These are phyloP conservation scores for Salticus scenicus DNA, from an alignment of 2,888 invertebrate species.

Conservation along the genomic window DNA sequence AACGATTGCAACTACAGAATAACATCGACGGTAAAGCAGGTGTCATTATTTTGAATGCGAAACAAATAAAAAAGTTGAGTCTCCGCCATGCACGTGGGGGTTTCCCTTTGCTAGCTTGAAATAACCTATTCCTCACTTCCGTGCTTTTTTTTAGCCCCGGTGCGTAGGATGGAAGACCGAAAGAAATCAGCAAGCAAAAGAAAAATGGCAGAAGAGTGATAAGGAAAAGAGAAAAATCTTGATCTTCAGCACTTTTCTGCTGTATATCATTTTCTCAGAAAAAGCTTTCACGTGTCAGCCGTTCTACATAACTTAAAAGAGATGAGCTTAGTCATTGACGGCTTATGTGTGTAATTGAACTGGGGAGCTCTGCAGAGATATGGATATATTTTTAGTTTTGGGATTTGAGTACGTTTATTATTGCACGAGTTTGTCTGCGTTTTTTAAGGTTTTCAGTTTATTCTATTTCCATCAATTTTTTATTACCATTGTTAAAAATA, in stretches of 20 bases:
- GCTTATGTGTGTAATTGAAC: neutral
- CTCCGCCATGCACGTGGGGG: constrained; percentile 19
- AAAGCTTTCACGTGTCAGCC: neutral
- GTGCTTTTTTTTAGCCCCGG: constrained; percentile 37
- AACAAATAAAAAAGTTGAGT: neutral
- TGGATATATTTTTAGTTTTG: no score
- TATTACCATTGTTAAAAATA: no score
- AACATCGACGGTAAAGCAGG: constrained; percentile 25
- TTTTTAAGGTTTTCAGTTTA: no score
- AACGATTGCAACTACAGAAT: neutral
- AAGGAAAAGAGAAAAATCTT: neutral
- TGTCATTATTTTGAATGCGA: constrained; percentile 34
- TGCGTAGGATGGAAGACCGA: constrained; percentile 29
- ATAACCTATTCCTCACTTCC: constrained; percentile 44
- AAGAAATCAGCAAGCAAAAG: neutral
- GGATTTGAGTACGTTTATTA: no score
- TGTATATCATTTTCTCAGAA: neutral
- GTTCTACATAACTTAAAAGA: constrained; percentile 33
- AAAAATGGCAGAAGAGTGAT: neutral
- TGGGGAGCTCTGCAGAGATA: no score
- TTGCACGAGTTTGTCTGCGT: no score
- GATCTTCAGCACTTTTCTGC: constrained; percentile 9
- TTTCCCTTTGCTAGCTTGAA: constrained; percentile 19
- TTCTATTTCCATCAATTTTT: no score
- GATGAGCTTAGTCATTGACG: constrained; percentile 7